Percentiles rank a stretch among this genome's conserved stretches.
Evolutionary conservation across 2,888 invertebrate species (phyloP).

Genomic region (Thalpophila matura): DNA sequence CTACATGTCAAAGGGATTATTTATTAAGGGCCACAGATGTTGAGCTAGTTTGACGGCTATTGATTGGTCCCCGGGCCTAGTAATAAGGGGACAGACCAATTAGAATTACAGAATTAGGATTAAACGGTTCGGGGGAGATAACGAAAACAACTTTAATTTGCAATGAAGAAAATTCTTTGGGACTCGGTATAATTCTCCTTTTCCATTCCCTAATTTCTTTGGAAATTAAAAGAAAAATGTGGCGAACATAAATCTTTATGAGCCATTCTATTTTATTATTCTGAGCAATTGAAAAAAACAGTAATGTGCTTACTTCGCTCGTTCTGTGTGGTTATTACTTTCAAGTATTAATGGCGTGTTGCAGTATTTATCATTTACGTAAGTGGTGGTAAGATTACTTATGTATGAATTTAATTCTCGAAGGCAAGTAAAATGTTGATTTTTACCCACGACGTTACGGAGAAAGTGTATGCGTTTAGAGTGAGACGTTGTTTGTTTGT

Average conservation of each 20-base stretch:
- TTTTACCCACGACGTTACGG: neutral
- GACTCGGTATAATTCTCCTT: slow-evolving; percentile 23
- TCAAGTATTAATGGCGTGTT: slow-evolving; percentile 42
- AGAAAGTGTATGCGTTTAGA: too few species aligned
- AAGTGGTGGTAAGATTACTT: slow-evolving; percentile 4
- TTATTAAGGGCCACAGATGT: slow-evolving; percentile 49
- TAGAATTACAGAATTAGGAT: slow-evolving; percentile 58
- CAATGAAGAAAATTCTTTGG: slow-evolving; percentile 27
- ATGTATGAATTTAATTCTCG: neutral
- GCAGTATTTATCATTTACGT: slow-evolving; percentile 34
- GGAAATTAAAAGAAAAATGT: slow-evolving; percentile 54
- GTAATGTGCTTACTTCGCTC: slow-evolving; percentile 36
- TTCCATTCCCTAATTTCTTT: slow-evolving; percentile 43
- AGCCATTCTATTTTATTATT: slow-evolving; percentile 53
- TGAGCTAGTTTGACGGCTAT: slow-evolving; percentile 51
- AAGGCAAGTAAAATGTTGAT: neutral
- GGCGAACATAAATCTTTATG: slow-evolving; percentile 55
- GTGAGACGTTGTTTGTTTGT: too few species aligned
- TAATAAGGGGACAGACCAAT: slow-evolving; percentile 56
- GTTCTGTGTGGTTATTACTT: slow-evolving; percentile 38
- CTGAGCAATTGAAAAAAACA: slow-evolving; percentile 46
- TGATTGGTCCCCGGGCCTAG: slow-evolving; percentile 39
- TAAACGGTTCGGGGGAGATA: slow-evolving; percentile 49
- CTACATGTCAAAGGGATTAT: slow-evolving; percentile 54
- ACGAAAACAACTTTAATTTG: slow-evolving; percentile 49